A percentile compares a stretch with the other conserved stretches of the same genome.
Conservation (phyloP, 2,888 invertebrate genomes). For the Caenorhabditis angaria region DNA sequence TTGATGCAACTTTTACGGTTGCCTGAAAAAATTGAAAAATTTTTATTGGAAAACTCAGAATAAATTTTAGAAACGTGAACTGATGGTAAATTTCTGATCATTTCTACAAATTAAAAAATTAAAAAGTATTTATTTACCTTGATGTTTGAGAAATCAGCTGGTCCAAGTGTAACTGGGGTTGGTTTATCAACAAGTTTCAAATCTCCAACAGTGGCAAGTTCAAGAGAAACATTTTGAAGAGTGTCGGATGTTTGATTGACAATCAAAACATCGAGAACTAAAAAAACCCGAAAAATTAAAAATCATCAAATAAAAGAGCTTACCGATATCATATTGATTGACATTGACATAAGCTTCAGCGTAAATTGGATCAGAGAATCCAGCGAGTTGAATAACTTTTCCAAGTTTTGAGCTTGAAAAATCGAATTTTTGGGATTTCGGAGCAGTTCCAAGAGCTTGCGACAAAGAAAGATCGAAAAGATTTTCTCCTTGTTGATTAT, state of each 20-base stretch:
- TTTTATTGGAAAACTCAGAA: background rate
- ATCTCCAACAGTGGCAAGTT: conserved; percentile 90
- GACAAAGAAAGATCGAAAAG: conserved; percentile 92
- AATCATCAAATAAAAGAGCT: background rate
- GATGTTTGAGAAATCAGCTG: conserved; percentile 95
- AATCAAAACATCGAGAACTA: conserved; percentile 92
- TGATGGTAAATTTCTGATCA: too few species aligned
- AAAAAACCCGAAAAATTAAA: conserved; percentile 12
- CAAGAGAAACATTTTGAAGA: conserved; percentile 94
- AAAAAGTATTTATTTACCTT: conserved; percentile 78
- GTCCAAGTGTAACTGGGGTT: conserved; percentile 91
- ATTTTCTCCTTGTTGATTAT: conserved; percentile 77
- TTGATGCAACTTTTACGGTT: conserved; percentile 84
- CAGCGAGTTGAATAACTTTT: conserved; percentile 88
- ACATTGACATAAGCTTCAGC: conserved; percentile 99
- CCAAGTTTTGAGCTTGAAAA: conserved; percentile 72
- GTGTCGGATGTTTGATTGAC: conserved; percentile 98
- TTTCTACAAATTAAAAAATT: too few species aligned
- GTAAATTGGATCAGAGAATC: conserved; percentile 98
- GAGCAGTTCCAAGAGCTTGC: conserved; percentile 75
- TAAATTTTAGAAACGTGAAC: background rate
- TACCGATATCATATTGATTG: conserved; percentile 79
- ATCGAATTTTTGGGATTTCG: conserved; percentile 72
- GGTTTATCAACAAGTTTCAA: conserved; percentile 97
- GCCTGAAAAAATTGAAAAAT: conserved; percentile 53